Evolutionary conservation across 1,140 invertebrate species (phyloP), one percentile per base, ranked within the genome.

Genomic region (Hestina assimilis): DNA sequence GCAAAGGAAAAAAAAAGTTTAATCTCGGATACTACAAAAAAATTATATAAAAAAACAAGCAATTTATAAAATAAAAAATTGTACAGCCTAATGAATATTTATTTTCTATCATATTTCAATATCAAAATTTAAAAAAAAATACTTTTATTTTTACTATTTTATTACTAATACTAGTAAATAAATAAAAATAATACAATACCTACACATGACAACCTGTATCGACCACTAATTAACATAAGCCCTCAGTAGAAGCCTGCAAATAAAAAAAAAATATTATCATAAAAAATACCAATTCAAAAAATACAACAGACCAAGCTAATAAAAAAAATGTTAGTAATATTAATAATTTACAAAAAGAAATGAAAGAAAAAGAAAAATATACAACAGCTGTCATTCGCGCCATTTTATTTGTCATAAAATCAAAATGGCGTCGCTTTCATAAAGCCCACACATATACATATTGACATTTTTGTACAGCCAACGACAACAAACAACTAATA

Each of bases 181-280:
- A 9, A 23, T 55, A 35, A 48, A 56, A 52, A 38, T 7, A 61
- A 29, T 51, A 31, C n/a, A 28, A 46, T 67, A 67, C 67, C 53
- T 60, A 65, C 50, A 45, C 50, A 23, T 15, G 11, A 26, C 12
- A 31, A 55, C 46, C 38, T 40, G 38, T 55, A 21, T 47, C 31
- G 9, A 52, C 43, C 35, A 40, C 47, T 31, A 26, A 19, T 40
- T 11, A 21, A 45, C 9, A 4, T 19, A 58, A 55, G 46, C 31
- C 33, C 21, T 69, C 63, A 69, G 61, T 75, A 75, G 59, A 66
- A 75, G 63, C 72, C 72, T 75, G 72, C 24, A 40, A 45, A 50
- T 66, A 72, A 65, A 70, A 63, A 21, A 47, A 62, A 56, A 58
- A 57, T 31, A 20, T 11, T 3, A 21, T 26, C 24, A 43, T 23